Evolutionary conservation across 2,888 invertebrate species (phyloP), one percentile per base, ranked within the genome.

Genomic region (Andricus quercusramuli): DNA sequence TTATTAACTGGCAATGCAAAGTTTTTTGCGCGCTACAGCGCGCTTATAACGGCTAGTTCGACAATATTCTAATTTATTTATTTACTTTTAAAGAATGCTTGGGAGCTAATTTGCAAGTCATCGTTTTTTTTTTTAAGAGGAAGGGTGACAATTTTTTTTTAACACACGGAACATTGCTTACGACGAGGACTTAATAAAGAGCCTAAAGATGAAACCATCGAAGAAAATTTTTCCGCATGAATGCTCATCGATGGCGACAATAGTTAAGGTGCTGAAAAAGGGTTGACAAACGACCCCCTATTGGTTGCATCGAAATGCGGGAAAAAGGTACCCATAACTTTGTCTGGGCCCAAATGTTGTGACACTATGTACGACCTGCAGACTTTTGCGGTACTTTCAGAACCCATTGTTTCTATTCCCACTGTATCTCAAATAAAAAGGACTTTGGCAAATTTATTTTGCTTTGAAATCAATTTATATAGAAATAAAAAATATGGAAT

Each of bases 291-390:
- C 85, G 80, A 83, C 67, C 82, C 47, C 80, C 78, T 77, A 80
- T 83, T 80, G 85, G 84, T 83, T 83, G 85, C 85, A 85, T 81
- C 83, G 85, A 86, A 86, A 85, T 83, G 86, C 83, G 80, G 85
- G 86, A 84, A 85, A 86, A 83, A 84, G 84, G 86, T 82, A 78
- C 87, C 87, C 88, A 89, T 90, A 89, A 90, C 86, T 90, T 86
- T 90, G 85, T 82, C 85, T 85, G 84, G 89, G 87, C 88, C 90
- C 90, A 92, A 92, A 92, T 92, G 92, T 92, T 92, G 89, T 92
- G 92, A 92, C 92, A 92, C 82, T 80, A 83, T 83, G 84, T 85
- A 78, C 76, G 79, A 82, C 78, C 79, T 78, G 47, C 17, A 56
- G 74, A 74, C 51, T 56, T 56, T 74, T 74, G 74, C 56, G 74